Base-by-base conservation (phyloP, 2,888 invertebrate genomes). In the Habroteleia sp. region DNA sequence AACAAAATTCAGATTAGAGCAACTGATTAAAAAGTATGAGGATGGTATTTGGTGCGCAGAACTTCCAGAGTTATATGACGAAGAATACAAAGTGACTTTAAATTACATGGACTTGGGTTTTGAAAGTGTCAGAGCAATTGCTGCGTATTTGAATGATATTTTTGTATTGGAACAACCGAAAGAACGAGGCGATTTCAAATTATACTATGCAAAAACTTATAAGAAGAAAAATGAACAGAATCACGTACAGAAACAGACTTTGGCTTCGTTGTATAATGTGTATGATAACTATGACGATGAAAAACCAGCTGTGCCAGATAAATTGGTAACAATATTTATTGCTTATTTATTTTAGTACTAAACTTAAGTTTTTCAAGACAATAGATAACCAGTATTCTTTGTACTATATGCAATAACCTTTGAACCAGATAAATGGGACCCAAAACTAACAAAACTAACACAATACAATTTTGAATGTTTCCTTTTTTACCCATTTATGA, bases 21-120 rank as follows among this genome's bases (percentile, higher is more conserved):
- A 84, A 20, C 75, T 88, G 4, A 77, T 87, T 5, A 62, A 81
- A 29, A 82, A 83, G 25, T 39, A 83, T 78, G 81, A 84, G 0
- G 76, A 86, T 2, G 88, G 88, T 0, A 86, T 88, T 14, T 85
- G 83, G 83, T 87, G 87, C 48, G 79, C 85, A 0, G 81, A 88
- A 0, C 54, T 88, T 3, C 86, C 87, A 0, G 63, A 66, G 1
- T 42, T 78, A 10, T 88, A 84, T 66, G 39, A 76, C 0, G 50
- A 80, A 1, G 82, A 83, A 23, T 88, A 86, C 46, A 79, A 79
- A 5, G 27, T 84, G 3, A 11, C 76, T 0, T 63, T 88, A 4
- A 81, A 84, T 46, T 88, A 86, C 29, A 27, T 25, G 7, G 83
- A 85, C 0, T 56, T 84, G 1, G 87, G 87, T n/a, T 88, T 86